Evolutionary conservation across 2,113 vertebrate species (phyloP).

Genomic region (Hippocampus barbouri): DNA sequence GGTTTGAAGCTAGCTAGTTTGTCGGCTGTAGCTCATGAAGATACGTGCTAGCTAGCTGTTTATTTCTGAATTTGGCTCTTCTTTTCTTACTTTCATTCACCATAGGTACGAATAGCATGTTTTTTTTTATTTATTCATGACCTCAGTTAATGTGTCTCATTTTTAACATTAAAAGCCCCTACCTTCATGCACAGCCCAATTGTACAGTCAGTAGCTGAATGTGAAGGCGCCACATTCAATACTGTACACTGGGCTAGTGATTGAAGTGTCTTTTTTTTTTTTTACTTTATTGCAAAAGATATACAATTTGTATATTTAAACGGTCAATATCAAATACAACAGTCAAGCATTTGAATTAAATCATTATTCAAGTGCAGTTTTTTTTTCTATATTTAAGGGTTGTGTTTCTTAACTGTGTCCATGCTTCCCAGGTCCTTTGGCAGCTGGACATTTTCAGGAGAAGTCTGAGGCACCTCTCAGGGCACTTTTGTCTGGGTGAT

Average conservation of each 20-base stretch:
- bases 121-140: neutral
- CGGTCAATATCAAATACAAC: too few relatives aligned
- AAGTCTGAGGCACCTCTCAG: conserved; percentile 89
- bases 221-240: neutral
- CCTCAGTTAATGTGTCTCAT: neutral
- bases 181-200: neutral
- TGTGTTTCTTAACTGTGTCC: neutral
- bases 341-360: too few relatives aligned
- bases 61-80: neutral
- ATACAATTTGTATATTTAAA: too few relatives aligned
- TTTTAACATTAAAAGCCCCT: neutral
- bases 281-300: too few relatives aligned
- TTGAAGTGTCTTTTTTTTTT: neutral
- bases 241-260: neutral
- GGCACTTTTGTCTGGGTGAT: conserved; percentile 92
- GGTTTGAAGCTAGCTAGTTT: neutral
- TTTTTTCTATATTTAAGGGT: too few relatives aligned
- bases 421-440: conserved; percentile 85
- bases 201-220: neutral
- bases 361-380: too few relatives aligned
- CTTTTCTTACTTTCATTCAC: neutral
- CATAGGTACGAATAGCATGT: neutral
- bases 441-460: conserved; percentile 96
- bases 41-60: neutral
- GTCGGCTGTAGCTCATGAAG: neutral